Evolutionary conservation across 2,888 invertebrate species (phyloP).

Genomic region (Empis livida): DNA sequence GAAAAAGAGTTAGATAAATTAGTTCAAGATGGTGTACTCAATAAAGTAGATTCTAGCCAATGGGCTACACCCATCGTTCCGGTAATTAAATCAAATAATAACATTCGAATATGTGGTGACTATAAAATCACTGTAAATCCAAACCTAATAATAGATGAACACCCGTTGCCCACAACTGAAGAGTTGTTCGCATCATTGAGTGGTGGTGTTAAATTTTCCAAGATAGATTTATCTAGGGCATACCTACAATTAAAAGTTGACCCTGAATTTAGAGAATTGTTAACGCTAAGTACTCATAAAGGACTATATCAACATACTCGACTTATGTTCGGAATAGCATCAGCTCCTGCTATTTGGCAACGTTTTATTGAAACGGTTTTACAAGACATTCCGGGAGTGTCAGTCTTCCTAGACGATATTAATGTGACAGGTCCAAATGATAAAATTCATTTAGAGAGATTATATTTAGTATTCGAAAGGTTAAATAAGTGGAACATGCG

Average conservation of each 20-base stretch:
- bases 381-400: constrained; percentile 17
- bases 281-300: too few species aligned
- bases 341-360: constrained; percentile 24
- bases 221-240: too few species aligned
- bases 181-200: too few species aligned
- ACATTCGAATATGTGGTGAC: constrained; percentile 17
- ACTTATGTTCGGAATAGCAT: constrained; percentile 22
- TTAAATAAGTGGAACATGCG: too few species aligned
- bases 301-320: constrained; percentile 20
- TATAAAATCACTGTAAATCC: too few species aligned
- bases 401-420: constrained; percentile 19
- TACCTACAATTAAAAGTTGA: too few species aligned
- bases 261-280: too few species aligned
- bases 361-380: constrained; percentile 19
- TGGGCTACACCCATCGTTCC: constrained; percentile 24
- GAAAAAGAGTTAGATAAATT: constrained; percentile 13
- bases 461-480: constrained; percentile 15
- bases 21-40: constrained; percentile 8
- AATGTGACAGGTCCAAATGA: constrained; percentile 16
- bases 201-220: too few species aligned
- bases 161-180: too few species aligned
- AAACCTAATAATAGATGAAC: too few species aligned
- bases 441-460: too few species aligned
- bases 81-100: constrained; percentile 17
- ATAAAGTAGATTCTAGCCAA: constrained; percentile 16